phyloP scores from a whole-genome alignment of 1,140 invertebrate genomes.

The Drosophila pruinosa region DNA sequence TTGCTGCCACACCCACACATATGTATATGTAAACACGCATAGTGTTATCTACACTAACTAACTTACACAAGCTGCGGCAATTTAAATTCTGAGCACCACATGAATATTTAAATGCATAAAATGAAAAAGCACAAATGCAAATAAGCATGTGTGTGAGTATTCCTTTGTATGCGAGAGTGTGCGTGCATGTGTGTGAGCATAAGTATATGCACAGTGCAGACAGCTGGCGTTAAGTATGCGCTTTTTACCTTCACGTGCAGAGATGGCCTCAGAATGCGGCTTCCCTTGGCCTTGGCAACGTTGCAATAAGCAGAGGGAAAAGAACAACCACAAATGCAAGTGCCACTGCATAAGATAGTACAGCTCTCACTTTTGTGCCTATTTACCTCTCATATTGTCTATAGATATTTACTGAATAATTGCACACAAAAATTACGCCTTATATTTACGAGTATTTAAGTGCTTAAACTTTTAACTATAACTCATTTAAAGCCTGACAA shows the following conservation, averaged over 20 bases:
- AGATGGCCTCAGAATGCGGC: slow-evolving; percentile 9
- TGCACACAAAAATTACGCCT: not conserved
- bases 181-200: slow-evolving; percentile 19
- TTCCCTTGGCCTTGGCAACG: slow-evolving; percentile 23
- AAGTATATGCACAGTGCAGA: slow-evolving; percentile 41
- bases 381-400: not conserved
- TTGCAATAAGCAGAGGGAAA: not conserved
- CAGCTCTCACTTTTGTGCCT: not conserved
- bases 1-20: slow-evolving; percentile 15
- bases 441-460: too few species aligned
- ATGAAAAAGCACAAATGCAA: slow-evolving; percentile 47
- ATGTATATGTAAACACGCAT: not conserved
- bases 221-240: slow-evolving; percentile 31
- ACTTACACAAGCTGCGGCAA: slow-evolving; percentile 17
- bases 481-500: too few species aligned
- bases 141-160: slow-evolving; percentile 17
- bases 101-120: slow-evolving; percentile 52
- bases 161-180: not conserved
- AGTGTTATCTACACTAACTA: slow-evolving; percentile 15
- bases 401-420: not conserved
- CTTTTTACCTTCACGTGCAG: slow-evolving; percentile 3
- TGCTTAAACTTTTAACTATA: not conserved
- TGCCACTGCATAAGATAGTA: not conserved
- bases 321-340: not conserved
- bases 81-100: slow-evolving; percentile 47